Percentiles rank a stretch among this genome's conserved stretches.
phyloP scores from a whole-genome alignment of 2,888 invertebrate species.

The Chymomyza caudatula region DNA sequence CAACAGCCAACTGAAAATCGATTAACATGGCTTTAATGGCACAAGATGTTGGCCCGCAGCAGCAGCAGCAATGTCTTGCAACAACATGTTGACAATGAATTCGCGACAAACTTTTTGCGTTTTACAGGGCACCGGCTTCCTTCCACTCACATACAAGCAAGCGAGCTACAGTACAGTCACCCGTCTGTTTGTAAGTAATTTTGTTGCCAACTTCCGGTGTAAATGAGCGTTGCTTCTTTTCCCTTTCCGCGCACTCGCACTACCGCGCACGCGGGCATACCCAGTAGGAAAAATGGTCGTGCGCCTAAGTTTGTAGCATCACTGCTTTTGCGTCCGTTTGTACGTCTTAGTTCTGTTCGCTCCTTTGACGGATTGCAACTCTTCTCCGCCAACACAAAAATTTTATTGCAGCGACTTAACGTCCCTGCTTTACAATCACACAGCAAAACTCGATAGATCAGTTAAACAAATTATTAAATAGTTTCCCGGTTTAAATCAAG shows the following conservation, averaged over 20 bases:
- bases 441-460: too few species aligned
- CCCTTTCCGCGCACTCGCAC: neutral
- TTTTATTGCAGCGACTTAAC: too few species aligned
- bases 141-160: slow-evolving; percentile 2
- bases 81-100: slow-evolving; percentile 40
- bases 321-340: too few species aligned
- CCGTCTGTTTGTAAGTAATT: neutral
- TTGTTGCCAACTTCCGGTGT: slow-evolving; percentile 35
- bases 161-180: neutral
- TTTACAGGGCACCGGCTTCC: slow-evolving; percentile 1
- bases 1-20: slow-evolving; percentile 58
- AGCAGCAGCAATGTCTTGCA: slow-evolving; percentile 20
- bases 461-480: too few species aligned
- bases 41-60: slow-evolving; percentile 18
- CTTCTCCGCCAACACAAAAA: too few species aligned
- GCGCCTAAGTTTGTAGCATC: too few species aligned
- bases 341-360: too few species aligned
- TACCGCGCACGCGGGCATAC: too few species aligned
- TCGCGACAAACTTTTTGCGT: slow-evolving; percentile 33
- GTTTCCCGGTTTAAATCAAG: too few species aligned
- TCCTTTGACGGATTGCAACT: too few species aligned
- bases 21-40: slow-evolving; percentile 66
- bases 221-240: slow-evolving; percentile 26
- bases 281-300: too few species aligned
- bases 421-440: too few species aligned